Base-by-base conservation (phyloP, 2,888 invertebrate genomes). In the Agrochola lota region DNA sequence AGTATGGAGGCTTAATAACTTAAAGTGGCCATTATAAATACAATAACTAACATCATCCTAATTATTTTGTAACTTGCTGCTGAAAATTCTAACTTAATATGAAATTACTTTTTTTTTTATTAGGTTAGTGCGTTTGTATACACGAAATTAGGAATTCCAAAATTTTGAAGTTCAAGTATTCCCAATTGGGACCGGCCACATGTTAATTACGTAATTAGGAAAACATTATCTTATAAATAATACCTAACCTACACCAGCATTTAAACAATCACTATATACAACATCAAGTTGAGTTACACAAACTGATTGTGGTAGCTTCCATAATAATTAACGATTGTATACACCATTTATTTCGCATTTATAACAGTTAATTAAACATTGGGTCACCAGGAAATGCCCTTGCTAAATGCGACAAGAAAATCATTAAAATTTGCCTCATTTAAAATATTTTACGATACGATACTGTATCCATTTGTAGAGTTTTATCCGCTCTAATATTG, bases 391-490 rank as follows among this genome's bases (percentile, higher is more conserved):
- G 63, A 78, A 78, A 66, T 66, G 20, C 15, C 40, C 15, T 35
- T n/a, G 63, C 63, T 73, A 40, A 71, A 72, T 63, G n/a, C n/a
- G 40, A 74, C 78, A 74, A 80, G 81, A 78, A 80, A 73, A 80
- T 63, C 15, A 20, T 73, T 73, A 30, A 80, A 72, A 52, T 73
- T 81, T 57, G 57, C 78, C 74, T 59, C 74, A 26, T 78, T 35
- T 43, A 35, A 9, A 49, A 40, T 11, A 30, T 49, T 74, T 49
- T 35, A n/a, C 17, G 30, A 46, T 76, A 60, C 17, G 17, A 68
- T n/a, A 49, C n/a, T 46, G 6, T n/a, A 17, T 57, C 8, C 46
- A 17, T 7, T 46, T 78, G 35, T 46, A 9, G 15, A 46, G 17
- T 8, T 68, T 68, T n/a, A 49, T 40, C 30, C 30, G 52, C 30